Base-by-base conservation (phyloP, 2,888 invertebrate genomes). In the Agrochola macilenta region DNA sequence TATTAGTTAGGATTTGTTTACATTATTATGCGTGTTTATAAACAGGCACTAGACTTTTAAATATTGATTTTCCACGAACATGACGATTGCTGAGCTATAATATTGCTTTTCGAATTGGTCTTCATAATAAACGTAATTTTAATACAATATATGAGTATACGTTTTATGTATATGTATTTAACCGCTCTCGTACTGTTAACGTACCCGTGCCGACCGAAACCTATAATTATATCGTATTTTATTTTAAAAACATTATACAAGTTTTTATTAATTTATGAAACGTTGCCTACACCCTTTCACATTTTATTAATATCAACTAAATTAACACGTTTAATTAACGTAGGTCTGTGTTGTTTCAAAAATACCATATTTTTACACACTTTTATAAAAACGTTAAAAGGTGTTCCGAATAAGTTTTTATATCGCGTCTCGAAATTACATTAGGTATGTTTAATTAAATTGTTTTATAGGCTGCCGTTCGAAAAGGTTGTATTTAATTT, bases 261-360 rank as follows among this genome's bases (percentile, higher is more conserved):
- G 17, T 20, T 76, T 46, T 60, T 39, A 58, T 49, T 46, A 68
- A 64, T 35, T 68, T 20, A 20, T 30, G 57, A 54, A 74, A 54
- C 46, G 4, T 39, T 23, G 5, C 58, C 35, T 54, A 17, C 8
- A 66, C 68, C 43, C 39, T 63, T 11, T 7, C n/a, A 39, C 0
- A 23, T 69, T 84, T 74, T n/a, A 58, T 58, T 52, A 71, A 72
- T 58, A 65, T 39, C 5, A 83, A 68, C 23, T 61, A 57, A 74
- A 71, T 70, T 74, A 79, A 76, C 69, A 74, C 71, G 20, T n/a
- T 66, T 76, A 78, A 85, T 81, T 78, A 78, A 65, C 75, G 54
- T 69, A 61, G 58, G 63, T 78, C 66, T 58, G 78, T 70, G 46
- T 46, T 46, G 46, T 86, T 86, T 86, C 12, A 85, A 78, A 72